Conservation (phyloP, 2,797 vertebrate genomes). For the Alcedo quadribrachys region DNA sequence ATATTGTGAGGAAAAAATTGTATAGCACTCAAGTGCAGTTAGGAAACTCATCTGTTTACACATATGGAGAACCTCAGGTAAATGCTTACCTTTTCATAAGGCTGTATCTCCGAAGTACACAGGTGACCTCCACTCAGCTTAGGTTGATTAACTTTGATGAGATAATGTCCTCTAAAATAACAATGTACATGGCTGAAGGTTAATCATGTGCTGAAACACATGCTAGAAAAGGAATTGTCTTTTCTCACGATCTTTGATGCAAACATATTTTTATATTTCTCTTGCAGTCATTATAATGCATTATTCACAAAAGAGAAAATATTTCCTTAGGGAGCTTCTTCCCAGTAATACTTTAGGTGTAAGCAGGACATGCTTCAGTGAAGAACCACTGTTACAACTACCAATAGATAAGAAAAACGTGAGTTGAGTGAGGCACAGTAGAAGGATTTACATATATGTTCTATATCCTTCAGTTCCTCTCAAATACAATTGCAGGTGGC, state of each 20-base stretch:
- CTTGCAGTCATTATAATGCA: background rate
- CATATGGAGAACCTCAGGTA: background rate
- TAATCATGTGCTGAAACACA: background rate
- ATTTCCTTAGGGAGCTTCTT: background rate
- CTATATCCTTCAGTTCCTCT: background rate
- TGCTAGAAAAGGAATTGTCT: background rate
- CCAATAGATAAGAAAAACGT: background rate
- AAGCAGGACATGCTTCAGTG: background rate
- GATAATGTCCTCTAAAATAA: background rate
- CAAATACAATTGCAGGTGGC: background rate
- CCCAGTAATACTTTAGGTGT: background rate
- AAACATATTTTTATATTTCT: background rate
- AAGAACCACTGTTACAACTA: background rate
- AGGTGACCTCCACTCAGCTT: background rate
- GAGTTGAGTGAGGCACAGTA: background rate
- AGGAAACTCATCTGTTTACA: background rate
- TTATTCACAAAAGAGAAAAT: background rate
- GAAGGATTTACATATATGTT: background rate
- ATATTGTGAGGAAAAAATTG: background rate
- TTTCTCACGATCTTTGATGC: background rate
- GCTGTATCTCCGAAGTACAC: background rate
- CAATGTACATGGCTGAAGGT: background rate
- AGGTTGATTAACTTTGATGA: background rate
- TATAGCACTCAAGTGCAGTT: background rate
- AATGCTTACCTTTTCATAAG: background rate